These are phyloP conservation scores for Theodoxus fluviatilis DNA, from an alignment of 2,888 invertebrate genomes.

Conservation along the genomic window DNA sequence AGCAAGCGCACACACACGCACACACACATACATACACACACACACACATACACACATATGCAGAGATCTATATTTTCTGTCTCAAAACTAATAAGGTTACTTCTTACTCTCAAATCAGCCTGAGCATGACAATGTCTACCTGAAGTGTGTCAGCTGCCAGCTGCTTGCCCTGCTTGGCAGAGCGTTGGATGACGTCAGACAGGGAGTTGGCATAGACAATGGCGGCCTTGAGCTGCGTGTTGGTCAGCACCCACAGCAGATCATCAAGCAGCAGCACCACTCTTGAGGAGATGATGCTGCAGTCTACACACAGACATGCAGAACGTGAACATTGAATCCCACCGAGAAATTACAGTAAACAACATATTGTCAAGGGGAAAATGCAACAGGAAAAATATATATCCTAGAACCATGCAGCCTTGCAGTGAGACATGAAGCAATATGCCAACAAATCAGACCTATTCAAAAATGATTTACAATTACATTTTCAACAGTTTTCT, in stretches of 20 bases:
- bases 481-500: too few relatives aligned
- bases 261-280: conserved; percentile 93
- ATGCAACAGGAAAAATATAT: too few relatives aligned
- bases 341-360: too few relatives aligned
- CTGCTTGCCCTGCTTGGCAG: conserved; percentile 58
- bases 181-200: conserved; percentile 59
- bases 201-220: conserved; percentile 68
- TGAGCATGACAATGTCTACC: conserved; percentile 36
- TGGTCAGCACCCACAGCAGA: conserved; percentile 94
- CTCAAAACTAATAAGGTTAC: not conserved
- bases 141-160: conserved; percentile 60
- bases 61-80: not conserved
- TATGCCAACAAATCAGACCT: too few relatives aligned
- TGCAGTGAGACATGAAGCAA: too few relatives aligned
- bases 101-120: not conserved
- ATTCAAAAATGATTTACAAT: too few relatives aligned
- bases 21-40: too few relatives aligned
- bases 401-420: too few relatives aligned
- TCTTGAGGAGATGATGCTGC: conserved; percentile 89
- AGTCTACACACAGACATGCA: conserved; percentile 75
- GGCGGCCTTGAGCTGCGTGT: conserved; percentile 93
- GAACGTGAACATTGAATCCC: too few relatives aligned
- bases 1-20: too few relatives aligned
- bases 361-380: too few relatives aligned
- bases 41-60: not conserved